Percentiles rank a stretch among this genome's conserved stretches.
These are phyloP conservation scores for Sipha flava DNA, from an alignment of 1,140 invertebrate species.

Conservation along the genomic window DNA sequence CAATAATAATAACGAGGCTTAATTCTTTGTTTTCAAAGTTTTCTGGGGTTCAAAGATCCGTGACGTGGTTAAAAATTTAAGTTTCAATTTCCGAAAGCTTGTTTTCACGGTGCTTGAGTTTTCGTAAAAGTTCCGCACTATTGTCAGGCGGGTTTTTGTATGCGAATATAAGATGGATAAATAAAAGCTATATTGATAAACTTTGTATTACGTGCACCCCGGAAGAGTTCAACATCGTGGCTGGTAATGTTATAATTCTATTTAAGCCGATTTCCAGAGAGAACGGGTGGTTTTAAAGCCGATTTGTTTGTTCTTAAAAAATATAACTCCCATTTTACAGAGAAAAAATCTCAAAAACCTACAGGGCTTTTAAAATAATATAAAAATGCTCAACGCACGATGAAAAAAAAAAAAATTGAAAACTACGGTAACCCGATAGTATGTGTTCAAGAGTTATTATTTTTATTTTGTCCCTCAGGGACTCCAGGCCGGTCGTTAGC, in stretches of 20 bases:
- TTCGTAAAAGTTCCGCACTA: neutral
- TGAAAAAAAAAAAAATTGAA: neutral
- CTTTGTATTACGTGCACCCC: neutral
- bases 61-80: slow-evolving; percentile 24
- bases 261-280: slow-evolving; percentile 19
- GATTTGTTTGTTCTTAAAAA: slow-evolving; percentile 14
- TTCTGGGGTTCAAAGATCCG: neutral
- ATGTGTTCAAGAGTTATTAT: slow-evolving; percentile 12
- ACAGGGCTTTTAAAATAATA: slow-evolving; percentile 6
- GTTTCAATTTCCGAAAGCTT: slow-evolving; percentile 27
- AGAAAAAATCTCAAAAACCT: neutral
- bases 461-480: neutral
- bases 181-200: slow-evolving; percentile 3
- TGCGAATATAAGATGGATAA: neutral
- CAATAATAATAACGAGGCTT: slow-evolving; percentile 25
- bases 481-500: neutral
- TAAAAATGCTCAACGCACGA: neutral
- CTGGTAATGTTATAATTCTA: slow-evolving; percentile 23
- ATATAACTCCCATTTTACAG: neutral
- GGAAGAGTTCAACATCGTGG: neutral
- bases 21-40: slow-evolving; percentile 22
- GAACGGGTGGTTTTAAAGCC: slow-evolving; percentile 17
- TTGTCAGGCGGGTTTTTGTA: neutral
- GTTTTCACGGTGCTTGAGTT: slow-evolving; percentile 12
- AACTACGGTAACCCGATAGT: slow-evolving; percentile 2